These are phyloP conservation scores for Acropternis orthonyx DNA, from an alignment of 2,797 vertebrate genomes.

Conservation along the genomic window DNA sequence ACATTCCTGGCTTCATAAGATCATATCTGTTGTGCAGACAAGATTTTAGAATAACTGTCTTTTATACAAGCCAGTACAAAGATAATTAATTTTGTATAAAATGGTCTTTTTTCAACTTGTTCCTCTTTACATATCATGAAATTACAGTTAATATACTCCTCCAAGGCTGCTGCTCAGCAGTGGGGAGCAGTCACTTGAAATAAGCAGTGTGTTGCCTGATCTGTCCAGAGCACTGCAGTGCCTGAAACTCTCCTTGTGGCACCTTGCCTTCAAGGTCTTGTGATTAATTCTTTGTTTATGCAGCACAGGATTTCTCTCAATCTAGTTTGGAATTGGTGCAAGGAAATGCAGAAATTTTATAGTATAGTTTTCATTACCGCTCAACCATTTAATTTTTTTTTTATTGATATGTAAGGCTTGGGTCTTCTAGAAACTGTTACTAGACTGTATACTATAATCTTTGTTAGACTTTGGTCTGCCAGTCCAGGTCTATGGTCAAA, in stretches of 20 bases:
- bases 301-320: not conserved
- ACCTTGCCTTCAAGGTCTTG: not conserved
- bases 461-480: not conserved
- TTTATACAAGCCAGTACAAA: not conserved
- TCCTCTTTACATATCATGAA: not conserved
- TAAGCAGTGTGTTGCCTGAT: not conserved
- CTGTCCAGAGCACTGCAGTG: not conserved
- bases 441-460: not conserved
- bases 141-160: not conserved
- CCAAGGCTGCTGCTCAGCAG: not conserved
- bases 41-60: not conserved
- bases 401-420: not conserved
- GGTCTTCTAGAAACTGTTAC: not conserved
- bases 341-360: not conserved
- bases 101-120: not conserved
- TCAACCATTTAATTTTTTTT: not conserved
- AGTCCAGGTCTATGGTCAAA: not conserved
- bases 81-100: not conserved
- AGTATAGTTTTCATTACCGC: not conserved
- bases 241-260: not conserved
- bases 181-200: not conserved
- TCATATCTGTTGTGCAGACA: not conserved
- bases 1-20: not conserved
- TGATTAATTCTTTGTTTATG: not conserved
- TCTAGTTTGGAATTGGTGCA: not conserved